Conservation (phyloP, 2,888 invertebrate genomes). For the Drosophila tripunctata region DNA sequence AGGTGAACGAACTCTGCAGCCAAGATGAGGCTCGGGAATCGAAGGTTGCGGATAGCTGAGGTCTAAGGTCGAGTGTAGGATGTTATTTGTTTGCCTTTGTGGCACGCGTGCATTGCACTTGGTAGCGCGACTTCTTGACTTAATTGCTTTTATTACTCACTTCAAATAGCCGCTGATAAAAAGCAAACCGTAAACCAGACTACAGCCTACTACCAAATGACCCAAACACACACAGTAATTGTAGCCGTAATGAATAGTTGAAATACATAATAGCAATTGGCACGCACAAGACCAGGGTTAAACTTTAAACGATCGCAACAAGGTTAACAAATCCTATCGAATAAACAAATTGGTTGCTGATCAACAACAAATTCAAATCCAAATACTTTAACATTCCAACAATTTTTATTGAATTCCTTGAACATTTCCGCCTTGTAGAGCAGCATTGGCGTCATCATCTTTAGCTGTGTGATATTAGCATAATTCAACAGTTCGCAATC, state of each 20-base stretch:
- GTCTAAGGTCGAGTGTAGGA: conserved; percentile 20
- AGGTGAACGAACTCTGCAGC: conserved; percentile 41
- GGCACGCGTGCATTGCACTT: conserved; percentile 42
- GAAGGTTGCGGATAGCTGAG: not conserved
- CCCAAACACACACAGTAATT: conserved; percentile 1
- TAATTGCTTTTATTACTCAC: conserved; percentile 1
- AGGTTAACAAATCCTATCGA: conserved; percentile 46
- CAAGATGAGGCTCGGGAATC: not conserved
- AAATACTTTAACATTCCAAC: conserved; percentile 24
- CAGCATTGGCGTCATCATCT: conserved; percentile 72
- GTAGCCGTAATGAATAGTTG: conserved; percentile 40
- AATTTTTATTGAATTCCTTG: conserved; percentile 13
- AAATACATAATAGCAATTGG: conserved; percentile 36
- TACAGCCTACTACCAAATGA: conserved; percentile 28
- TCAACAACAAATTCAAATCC: not conserved
- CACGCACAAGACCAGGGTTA: conserved; percentile 45
- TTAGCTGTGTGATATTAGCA: conserved; percentile 54
- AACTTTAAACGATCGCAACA: conserved; percentile 15
- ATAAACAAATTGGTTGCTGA: conserved; percentile 11
- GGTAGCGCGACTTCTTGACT: not conserved
- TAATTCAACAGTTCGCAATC: conserved; percentile 55
- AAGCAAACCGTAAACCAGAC: conserved; percentile 21
- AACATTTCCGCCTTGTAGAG: conserved; percentile 52
- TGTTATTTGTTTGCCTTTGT: conserved; percentile 29
- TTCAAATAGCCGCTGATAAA: conserved; percentile 13